phyloP scores from a whole-genome alignment of 1,140 invertebrate genomes.

The Octopus sinensis region DNA sequence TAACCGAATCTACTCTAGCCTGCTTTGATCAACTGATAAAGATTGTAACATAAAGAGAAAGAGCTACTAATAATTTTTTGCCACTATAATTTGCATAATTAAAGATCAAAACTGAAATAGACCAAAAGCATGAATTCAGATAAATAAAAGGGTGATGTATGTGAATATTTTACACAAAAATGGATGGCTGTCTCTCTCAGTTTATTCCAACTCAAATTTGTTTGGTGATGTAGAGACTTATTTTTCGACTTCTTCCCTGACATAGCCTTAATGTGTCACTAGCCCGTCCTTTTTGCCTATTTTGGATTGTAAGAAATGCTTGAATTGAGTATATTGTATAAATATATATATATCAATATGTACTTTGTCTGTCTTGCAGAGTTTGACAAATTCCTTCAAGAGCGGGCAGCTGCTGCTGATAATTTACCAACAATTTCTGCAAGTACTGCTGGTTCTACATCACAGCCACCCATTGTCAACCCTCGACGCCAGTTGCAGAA shows the following conservation, averaged over 20 bases:
- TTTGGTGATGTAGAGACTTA: no score
- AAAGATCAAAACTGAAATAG: no score
- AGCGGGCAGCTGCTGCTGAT: slow-evolving; percentile 76
- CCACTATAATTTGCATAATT: no score
- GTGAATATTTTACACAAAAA: no score
- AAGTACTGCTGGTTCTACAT: slow-evolving; percentile 32
- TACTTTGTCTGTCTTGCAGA: slow-evolving; percentile 60
- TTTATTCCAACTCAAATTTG: no score
- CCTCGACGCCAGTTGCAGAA: slow-evolving; percentile 45
- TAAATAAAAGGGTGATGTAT: no score
- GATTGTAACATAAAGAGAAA: no score
- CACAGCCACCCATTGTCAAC: slow-evolving; percentile 24
- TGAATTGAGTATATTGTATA: background rate
- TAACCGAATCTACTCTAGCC: no score
- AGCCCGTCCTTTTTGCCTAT: background rate
- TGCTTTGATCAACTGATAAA: no score
- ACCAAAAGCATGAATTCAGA: no score
- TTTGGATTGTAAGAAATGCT: background rate
- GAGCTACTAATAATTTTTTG: no score
- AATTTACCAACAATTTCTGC: slow-evolving; percentile 50
- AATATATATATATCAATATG: background rate
- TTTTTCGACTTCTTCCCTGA: background rate
- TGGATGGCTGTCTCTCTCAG: no score
- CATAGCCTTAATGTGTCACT: background rate
- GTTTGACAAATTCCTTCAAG: slow-evolving; percentile 87